phyloP scores from a whole-genome alignment of 2,113 vertebrate genomes.

The Ptychochromis oligacanthus region DNA sequence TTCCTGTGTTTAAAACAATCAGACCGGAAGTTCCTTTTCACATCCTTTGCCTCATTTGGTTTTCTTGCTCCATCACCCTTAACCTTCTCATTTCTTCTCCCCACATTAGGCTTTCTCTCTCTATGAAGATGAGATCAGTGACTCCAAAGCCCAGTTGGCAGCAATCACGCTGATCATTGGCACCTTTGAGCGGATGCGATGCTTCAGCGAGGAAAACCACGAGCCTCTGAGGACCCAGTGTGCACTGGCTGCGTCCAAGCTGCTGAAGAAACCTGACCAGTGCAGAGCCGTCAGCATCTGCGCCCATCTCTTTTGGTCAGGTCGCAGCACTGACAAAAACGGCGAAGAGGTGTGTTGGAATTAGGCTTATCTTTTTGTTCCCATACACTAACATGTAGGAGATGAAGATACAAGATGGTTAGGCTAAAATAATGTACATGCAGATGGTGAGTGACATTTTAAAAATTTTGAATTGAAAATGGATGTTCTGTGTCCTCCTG shows the following conservation, averaged over 20 bases:
- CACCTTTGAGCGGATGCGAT: slow-evolving; percentile 95
- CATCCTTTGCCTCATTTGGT: background rate
- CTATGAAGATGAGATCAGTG: slow-evolving; percentile 98
- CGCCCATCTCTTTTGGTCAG: slow-evolving; percentile 98
- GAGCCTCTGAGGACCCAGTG: slow-evolving; percentile 97
- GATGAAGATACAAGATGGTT: background rate
- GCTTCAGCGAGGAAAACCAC: slow-evolving; percentile 98
- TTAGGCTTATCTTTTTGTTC: background rate
- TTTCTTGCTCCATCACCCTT: no score
- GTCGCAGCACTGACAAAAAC: slow-evolving; percentile 93
- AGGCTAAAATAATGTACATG: background rate
- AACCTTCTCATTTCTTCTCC: background rate
- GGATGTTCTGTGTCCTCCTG: background rate
- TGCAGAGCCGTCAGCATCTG: slow-evolving; percentile 97
- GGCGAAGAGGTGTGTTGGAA: slow-evolving; percentile 88
- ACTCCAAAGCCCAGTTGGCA: slow-evolving; percentile 98
- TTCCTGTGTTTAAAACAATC: background rate
- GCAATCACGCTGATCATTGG: slow-evolving; percentile 98
- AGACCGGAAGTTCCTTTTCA: background rate
- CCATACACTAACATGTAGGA: background rate
- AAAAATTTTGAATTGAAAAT: background rate
- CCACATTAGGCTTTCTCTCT: slow-evolving; percentile 90
- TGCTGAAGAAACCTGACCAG: slow-evolving; percentile 98
- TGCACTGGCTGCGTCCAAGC: slow-evolving; percentile 94
- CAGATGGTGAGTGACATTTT: background rate